Evolutionary conservation across 1,140 invertebrate species (phyloP).

Genomic region (Drosophila repleta): DNA sequence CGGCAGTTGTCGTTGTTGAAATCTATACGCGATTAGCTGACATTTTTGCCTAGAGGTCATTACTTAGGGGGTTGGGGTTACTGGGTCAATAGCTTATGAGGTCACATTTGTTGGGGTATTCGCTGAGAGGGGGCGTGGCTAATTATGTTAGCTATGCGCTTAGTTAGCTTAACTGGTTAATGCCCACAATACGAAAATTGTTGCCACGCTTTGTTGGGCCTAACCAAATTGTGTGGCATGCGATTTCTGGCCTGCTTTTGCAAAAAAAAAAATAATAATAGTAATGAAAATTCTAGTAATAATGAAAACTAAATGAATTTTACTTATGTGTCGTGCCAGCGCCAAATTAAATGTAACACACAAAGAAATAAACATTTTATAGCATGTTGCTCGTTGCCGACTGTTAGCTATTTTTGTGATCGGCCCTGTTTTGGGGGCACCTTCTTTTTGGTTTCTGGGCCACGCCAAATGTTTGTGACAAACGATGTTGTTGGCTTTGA

Average conservation of each 20-base stretch:
- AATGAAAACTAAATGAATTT: conserved; percentile 81
- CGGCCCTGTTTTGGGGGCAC: conserved; percentile 56
- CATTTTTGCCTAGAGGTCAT: conserved; percentile 71
- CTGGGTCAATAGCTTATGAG: conserved; percentile 78
- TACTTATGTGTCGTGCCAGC: conserved; percentile 77
- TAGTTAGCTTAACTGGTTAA: conserved; percentile 49
- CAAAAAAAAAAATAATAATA: conserved; percentile 42
- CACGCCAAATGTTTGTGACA: conserved; percentile 66
- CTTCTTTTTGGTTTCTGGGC: conserved; percentile 56
- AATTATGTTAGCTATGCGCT: conserved; percentile 18
- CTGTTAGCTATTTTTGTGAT: conserved; percentile 55
- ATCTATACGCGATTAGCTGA: conserved; percentile 75
- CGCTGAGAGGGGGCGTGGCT: background rate
- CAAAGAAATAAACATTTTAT: conserved; percentile 66
- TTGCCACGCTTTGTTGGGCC: conserved; percentile 38
- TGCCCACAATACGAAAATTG: conserved; percentile 35
- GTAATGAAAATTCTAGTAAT: conserved; percentile 42
- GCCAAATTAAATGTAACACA: conserved; percentile 74
- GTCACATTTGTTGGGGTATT: conserved; percentile 52
- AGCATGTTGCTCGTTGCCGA: conserved; percentile 54
- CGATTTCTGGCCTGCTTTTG: conserved; percentile 63
- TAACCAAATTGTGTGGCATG: conserved; percentile 71
- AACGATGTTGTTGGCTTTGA: conserved; percentile 67
- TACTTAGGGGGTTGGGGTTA: conserved; percentile 73
- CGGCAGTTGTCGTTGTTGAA: conserved; percentile 33